A percentile compares a stretch with the other conserved stretches of the same genome.
phyloP scores from a whole-genome alignment of 2,113 vertebrate genomes.

The Saccopteryx leptura region DNA sequence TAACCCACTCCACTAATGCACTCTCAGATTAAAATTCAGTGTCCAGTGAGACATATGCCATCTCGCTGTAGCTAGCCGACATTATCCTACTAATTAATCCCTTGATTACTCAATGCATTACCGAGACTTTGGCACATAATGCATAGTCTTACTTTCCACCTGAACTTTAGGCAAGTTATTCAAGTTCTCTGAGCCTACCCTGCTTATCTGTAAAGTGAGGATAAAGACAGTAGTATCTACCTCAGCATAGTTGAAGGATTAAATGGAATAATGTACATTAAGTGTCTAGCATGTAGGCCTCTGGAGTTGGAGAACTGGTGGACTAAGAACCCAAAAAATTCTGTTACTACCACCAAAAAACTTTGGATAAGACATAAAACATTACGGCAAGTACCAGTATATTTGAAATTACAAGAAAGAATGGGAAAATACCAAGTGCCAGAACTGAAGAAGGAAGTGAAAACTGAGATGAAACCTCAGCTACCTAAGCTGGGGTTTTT shows the following conservation, averaged over 20 bases:
- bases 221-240: not conserved
- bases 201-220: conserved; percentile 36
- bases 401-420: conserved; percentile 27
- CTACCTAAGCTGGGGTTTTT: not conserved
- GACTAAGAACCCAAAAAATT: not conserved
- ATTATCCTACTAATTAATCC: not conserved
- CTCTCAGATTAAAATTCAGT: not conserved
- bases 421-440: conserved; percentile 29
- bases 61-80: not conserved
- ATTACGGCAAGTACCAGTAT: not conserved
- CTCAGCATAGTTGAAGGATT: not conserved
- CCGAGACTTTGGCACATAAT: not conserved
- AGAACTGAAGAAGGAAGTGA: conserved; percentile 34
- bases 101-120: not conserved
- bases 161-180: not conserved
- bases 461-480: not conserved
- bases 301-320: not conserved
- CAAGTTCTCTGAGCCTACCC: not conserved
- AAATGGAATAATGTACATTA: conserved; percentile 33
- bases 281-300: not conserved
- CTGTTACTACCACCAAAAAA: not conserved
- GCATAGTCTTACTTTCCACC: not conserved
- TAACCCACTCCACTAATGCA: not conserved
- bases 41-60: not conserved
- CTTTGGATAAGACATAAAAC: conserved; percentile 33